Conservation (phyloP, 2,888 invertebrate genomes). For the Xiphydria camelus region DNA sequence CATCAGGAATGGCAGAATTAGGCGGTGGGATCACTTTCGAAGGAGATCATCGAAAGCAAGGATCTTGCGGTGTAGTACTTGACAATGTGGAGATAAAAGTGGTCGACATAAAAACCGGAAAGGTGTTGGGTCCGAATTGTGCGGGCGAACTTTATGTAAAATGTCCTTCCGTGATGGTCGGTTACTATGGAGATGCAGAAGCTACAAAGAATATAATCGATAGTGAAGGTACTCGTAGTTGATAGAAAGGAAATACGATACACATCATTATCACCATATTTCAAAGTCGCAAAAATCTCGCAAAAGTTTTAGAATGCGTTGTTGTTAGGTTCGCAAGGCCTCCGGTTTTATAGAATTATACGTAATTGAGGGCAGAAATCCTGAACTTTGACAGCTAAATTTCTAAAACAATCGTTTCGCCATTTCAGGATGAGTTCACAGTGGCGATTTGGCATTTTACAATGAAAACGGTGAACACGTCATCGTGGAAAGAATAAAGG, state of each 20-base stretch:
- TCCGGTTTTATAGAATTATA: neutral
- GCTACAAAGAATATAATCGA: conserved; percentile 61
- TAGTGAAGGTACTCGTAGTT: conserved; percentile 54
- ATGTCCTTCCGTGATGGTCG: conserved; percentile 54
- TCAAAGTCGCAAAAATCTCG: too few relatives aligned
- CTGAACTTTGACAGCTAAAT: neutral
- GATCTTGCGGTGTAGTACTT: conserved; percentile 34
- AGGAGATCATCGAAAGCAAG: conserved; percentile 12
- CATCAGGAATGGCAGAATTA: conserved; percentile 44
- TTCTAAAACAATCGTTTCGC: neutral
- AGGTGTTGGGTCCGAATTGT: conserved; percentile 35
- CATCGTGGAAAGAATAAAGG: conserved; percentile 46
- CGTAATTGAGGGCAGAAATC: too few relatives aligned
- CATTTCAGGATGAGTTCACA: conserved; percentile 48
- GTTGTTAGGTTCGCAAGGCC: too few relatives aligned
- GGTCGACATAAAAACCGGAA: conserved; percentile 26
- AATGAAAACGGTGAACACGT: conserved; percentile 43
- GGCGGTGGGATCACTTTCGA: conserved; percentile 22
- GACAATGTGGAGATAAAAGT: conserved; percentile 36
- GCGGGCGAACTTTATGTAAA: conserved; percentile 31
- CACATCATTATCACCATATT: neutral
- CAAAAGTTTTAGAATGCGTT: too few relatives aligned
- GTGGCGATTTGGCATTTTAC: conserved; percentile 47
- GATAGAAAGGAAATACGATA: neutral
- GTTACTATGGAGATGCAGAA: conserved; percentile 61